These are phyloP conservation scores for Zenarchopterus dispar DNA, from an alignment of 2,797 vertebrate species.

Conservation along the genomic window DNA sequence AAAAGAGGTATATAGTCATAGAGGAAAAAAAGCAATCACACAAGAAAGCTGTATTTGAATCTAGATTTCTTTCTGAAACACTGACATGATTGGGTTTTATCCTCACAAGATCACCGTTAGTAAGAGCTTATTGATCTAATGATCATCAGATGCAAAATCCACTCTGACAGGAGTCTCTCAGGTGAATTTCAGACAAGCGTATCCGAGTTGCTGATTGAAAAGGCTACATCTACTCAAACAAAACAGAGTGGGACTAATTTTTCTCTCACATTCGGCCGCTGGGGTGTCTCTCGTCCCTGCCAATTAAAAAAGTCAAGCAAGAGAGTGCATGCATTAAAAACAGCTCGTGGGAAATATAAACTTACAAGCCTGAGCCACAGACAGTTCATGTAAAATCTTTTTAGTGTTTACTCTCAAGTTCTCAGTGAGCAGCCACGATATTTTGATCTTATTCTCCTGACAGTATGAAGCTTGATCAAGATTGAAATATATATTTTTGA, in stretches of 20 bases:
- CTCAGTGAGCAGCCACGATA: too few species aligned
- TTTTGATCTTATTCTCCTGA: too few species aligned
- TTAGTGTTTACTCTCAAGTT: too few species aligned
- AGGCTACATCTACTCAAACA: constrained; percentile 58
- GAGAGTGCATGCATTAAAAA: constrained; percentile 55
- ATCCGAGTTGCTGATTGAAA: constrained; percentile 32
- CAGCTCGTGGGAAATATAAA: constrained; percentile 26
- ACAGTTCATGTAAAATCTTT: too few species aligned
- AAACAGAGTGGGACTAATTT: constrained; percentile 31
- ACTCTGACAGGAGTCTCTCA: constrained; percentile 11
- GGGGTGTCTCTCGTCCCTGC: constrained; percentile 68
- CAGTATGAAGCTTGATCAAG: too few species aligned
- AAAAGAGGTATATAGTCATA: constrained; percentile 14
- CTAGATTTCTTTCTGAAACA: constrained; percentile 1
- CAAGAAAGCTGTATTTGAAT: neutral
- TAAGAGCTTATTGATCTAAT: constrained; percentile 27
- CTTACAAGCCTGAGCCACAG: neutral
- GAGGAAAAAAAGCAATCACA: constrained; percentile 4
- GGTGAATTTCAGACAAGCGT: constrained; percentile 22
- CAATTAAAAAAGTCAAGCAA: constrained; percentile 60
- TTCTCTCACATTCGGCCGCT: constrained; percentile 74
- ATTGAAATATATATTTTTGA: too few species aligned
- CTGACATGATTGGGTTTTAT: constrained; percentile 30
- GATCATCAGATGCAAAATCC: constrained; percentile 44
- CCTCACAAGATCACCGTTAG: constrained; percentile 30